Percentiles rank a stretch among this genome's conserved stretches.
Conservation (phyloP, 2,888 invertebrate genomes). For the Hypselothyrea guttata region DNA sequence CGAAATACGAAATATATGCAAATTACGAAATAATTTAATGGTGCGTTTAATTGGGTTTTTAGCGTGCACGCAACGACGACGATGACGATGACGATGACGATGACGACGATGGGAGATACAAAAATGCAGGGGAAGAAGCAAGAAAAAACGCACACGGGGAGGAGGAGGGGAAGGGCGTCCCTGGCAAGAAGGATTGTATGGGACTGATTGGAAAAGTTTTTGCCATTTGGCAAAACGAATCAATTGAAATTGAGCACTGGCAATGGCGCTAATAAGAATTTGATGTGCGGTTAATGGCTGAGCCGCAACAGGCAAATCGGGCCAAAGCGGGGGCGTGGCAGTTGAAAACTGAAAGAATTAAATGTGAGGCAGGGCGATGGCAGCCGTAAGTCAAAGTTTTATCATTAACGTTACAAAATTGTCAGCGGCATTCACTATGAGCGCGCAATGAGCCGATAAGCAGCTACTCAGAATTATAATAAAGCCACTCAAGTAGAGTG, state of each 20-base stretch:
- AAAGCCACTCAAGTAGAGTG: conserved; percentile 19
- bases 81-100: conserved; percentile 7
- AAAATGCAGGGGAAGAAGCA: conserved; percentile 9
- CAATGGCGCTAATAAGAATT: conserved; percentile 72
- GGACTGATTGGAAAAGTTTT: conserved; percentile 72
- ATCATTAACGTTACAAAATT: conserved; percentile 63
- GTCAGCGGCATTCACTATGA: conserved; percentile 23
- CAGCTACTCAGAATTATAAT: conserved; percentile 26
- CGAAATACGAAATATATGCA: conserved; percentile 76
- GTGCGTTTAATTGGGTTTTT: conserved; percentile 76
- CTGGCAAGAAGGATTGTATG: conserved; percentile 61
- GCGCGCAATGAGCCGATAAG: conserved; percentile 40
- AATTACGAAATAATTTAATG: conserved; percentile 76
- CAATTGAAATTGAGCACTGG: conserved; percentile 67
- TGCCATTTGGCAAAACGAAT: conserved; percentile 55
- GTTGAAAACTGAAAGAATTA: not conserved
- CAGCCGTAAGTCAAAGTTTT: conserved; percentile 61
- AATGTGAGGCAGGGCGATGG: not conserved
- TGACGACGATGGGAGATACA: conserved; percentile 50
- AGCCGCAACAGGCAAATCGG: conserved; percentile 21
- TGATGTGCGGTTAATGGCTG: conserved; percentile 71
- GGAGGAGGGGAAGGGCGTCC: conserved; percentile 8
- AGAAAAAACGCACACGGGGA: not conserved
- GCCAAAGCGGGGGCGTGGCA: conserved; percentile 6
- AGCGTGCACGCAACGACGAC: conserved; percentile 56